Conservation (phyloP, 2,113 vertebrate species). For the Chaenocephalus aceratus region DNA sequence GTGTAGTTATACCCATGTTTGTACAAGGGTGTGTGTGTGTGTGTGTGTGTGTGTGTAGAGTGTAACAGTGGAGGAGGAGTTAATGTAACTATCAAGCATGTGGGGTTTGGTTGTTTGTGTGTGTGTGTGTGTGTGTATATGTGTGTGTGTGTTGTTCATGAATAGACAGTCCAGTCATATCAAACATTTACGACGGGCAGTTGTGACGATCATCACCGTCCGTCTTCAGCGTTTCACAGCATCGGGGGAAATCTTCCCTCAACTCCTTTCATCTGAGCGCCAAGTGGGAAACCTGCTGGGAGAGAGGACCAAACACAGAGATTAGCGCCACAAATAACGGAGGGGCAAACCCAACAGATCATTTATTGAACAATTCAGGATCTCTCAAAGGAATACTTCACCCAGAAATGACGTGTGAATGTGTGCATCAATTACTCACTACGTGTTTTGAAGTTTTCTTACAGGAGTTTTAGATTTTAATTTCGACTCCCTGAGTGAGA, state of each 20-base stretch:
- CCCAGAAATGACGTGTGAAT: too few species aligned
- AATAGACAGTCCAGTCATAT: slow-evolving; percentile 83
- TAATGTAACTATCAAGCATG: slow-evolving; percentile 61
- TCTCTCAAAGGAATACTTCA: too few species aligned
- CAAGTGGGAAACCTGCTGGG: slow-evolving; percentile 53
- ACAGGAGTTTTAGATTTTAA: too few species aligned
- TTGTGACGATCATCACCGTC: slow-evolving; percentile 59
- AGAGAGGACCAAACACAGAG: not conserved
- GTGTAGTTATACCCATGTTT: slow-evolving; percentile 69
- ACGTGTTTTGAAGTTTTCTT: too few species aligned
- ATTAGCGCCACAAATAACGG: not conserved
- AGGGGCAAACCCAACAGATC: not conserved
- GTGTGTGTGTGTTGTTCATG: slow-evolving; percentile 66
- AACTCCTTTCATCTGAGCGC: slow-evolving; percentile 58
- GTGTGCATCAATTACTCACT: too few species aligned
- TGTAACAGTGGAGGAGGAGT: slow-evolving; percentile 53
- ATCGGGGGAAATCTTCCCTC: slow-evolving; percentile 58
- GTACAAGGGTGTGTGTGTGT: slow-evolving; percentile 55
- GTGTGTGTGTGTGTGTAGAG: slow-evolving; percentile 35
- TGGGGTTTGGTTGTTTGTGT: slow-evolving; percentile 50
- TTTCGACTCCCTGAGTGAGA: too few species aligned
- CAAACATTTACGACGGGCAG: slow-evolving; percentile 78
- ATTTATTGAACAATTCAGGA: not conserved
- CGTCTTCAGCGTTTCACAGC: slow-evolving; percentile 79
- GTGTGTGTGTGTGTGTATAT: slow-evolving; percentile 65